phyloP scores from a whole-genome alignment of 1,140 invertebrate species.

The Heliconius hermathena region DNA sequence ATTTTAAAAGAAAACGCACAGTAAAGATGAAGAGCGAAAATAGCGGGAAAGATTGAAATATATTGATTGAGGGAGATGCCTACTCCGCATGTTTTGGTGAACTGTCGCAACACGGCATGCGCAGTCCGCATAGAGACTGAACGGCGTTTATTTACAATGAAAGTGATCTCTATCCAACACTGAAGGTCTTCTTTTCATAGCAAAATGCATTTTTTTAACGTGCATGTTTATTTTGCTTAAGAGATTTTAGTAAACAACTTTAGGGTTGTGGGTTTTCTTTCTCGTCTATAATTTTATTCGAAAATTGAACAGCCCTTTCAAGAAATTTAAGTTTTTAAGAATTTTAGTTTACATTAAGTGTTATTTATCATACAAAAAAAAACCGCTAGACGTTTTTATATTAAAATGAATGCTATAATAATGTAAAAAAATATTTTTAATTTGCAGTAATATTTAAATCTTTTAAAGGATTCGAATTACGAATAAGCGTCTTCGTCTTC shows the following conservation, averaged over 20 bases:
- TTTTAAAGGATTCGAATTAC: too few species aligned
- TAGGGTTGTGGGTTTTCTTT: not conserved
- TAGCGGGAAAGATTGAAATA: conserved; percentile 65
- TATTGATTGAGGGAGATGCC: conserved; percentile 59
- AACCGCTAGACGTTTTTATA: too few species aligned
- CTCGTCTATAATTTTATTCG: not conserved
- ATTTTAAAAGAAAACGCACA: not conserved
- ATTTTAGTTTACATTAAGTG: too few species aligned
- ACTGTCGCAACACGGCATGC: conserved; percentile 47
- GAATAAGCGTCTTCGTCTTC: too few species aligned
- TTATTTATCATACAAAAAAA: too few species aligned
- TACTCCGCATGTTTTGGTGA: conserved; percentile 50
- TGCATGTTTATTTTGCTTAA: conserved; percentile 1
- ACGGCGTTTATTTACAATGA: conserved; percentile 36
- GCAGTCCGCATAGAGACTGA: conserved; percentile 42
- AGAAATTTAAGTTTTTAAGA: too few species aligned
- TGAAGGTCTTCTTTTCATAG: conserved; percentile 43
- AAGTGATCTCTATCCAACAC: conserved; percentile 36
- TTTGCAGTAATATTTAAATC: too few species aligned
- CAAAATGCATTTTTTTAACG: conserved; percentile 25
- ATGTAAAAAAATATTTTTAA: too few species aligned
- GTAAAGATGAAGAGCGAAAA: conserved; percentile 22
- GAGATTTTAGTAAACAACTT: not conserved
- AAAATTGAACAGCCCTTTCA: not conserved
- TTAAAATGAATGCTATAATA: too few species aligned